Base-by-base conservation (phyloP, 2,113 vertebrate genomes). In the Callaeas wilsoni region DNA sequence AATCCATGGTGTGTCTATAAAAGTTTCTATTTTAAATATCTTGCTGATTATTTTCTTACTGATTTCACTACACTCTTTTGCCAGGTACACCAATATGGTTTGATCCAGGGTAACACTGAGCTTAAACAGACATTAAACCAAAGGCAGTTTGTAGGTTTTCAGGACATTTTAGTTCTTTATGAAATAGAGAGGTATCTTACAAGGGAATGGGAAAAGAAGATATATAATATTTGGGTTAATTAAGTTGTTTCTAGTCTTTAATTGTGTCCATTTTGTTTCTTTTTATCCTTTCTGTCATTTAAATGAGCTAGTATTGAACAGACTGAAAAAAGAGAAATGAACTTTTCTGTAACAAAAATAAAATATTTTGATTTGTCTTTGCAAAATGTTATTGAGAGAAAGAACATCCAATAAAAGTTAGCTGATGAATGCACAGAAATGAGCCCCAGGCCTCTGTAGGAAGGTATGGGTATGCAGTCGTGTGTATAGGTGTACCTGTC, bases 311-410 rank as follows among this genome's bases (percentile, higher is more conserved):
- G 13, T 67, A 68, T 41, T 90, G 90, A 92, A 67, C 19, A 69
- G 62, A 65, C 19, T 79, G 42, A 18, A 80, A 91, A 73, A 88
- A n/a, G 9, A 90, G 42, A 93, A 94, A 91, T 33, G 0, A 56
- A 83, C n/a, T 83, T 63, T 81, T 56, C 16, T 44, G 35, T 86
- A 70, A 59, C 84, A 65, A 93, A 90, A 84, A 70, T 71, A 35
- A 95, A 94, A 85, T 85, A 49, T 37, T 96, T 42, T 39, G 35
- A 64, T 93, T 94, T 93, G 30, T 49, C 39, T 88, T 76, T 76
- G 44, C 21, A 59, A 84, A 90, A 70, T 70, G 33, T 59, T 65
- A 74, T 93, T 90, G 49, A 69, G 89, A 84, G 23, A 47, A 97
- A 82, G 91, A 73, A 37, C 10, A 0, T 86, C 12, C 16, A 55